Evolutionary conservation across 2,888 invertebrate species (phyloP), one percentile per base, ranked within the genome.

Genomic region (Ectropis crepuscularia): DNA sequence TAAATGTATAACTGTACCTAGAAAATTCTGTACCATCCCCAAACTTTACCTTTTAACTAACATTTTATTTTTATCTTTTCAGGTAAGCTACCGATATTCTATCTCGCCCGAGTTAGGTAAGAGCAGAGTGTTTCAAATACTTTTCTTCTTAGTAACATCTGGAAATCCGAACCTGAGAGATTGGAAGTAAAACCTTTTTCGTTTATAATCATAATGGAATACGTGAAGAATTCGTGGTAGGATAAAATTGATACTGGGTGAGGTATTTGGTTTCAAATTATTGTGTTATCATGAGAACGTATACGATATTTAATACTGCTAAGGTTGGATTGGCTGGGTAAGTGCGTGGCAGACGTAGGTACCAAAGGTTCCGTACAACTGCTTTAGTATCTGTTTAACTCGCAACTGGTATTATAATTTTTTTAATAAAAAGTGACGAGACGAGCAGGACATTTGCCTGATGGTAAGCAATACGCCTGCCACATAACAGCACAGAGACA

Each of bases 71-170:
- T 63, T 68, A 16, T 67, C 0, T 57, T 71, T 69, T 12, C 70
- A 71, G 70, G 70, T 71, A 71, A 65, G 49, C 48, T 45, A 53
- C 43, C 45, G 57, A 53, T 10, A 38, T 62, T 51, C n/a, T 48
- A 51, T 53, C 36, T 36, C 41, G 6, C 9, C 54, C 8, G 16
- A 28, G 16, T 28, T 28, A 28, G 58, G 58, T 63, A 58, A 63
- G 58, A 49, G 12, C 8, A 12, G 12, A 43, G 54, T 61, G 47
- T 65, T 48, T 49, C 46, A n/a, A 49, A 55, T 46, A 10, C 28
- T 57, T 46, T 46, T 16, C 53, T 48, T 11, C 49, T 46, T 39
- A 45, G 55, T 51, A 65, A 43, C 50, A 28, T 54, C 39, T 46
- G 41, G 58, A 59, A 55, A 63, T 61, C 53, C 45, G 61, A 57